These are phyloP conservation scores for Maconellicoccus hirsutus DNA, from an alignment of 1,140 invertebrate genomes.

Conservation along the genomic window DNA sequence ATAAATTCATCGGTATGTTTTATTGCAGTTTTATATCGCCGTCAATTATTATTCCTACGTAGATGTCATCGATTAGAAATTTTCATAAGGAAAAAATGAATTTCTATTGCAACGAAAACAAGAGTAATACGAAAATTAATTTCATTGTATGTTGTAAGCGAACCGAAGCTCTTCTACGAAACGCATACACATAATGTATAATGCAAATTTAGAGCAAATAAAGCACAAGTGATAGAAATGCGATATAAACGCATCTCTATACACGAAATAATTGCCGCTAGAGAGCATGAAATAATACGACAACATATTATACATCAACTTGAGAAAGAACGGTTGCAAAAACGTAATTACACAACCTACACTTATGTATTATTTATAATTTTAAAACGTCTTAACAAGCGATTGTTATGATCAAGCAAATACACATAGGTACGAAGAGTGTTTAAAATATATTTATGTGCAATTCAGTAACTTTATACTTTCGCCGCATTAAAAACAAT, in stretches of 20 bases:
- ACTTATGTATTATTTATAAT: slow-evolving; percentile 4
- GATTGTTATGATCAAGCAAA: slow-evolving; percentile 4
- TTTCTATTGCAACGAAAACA: too few species aligned
- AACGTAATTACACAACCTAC: background rate
- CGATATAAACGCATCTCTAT: background rate
- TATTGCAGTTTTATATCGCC: too few species aligned
- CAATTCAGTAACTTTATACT: slow-evolving; percentile 9
- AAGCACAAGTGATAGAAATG: background rate
- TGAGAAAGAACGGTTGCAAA: background rate
- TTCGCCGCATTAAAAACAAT: background rate
- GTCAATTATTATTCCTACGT: too few species aligned
- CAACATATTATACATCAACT: background rate
- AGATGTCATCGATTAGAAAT: too few species aligned
- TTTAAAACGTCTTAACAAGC: slow-evolving; percentile 4
- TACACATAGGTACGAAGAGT: background rate
- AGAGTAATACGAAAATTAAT: too few species aligned
- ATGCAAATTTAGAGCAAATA: too few species aligned
- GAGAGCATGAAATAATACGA: slow-evolving; percentile 8
- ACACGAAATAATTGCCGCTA: slow-evolving; percentile 3
- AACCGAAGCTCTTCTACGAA: too few species aligned
- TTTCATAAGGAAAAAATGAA: too few species aligned
- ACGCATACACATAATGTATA: too few species aligned
- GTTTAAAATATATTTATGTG: background rate
- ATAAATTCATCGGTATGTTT: too few species aligned
- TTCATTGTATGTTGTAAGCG: too few species aligned